Evolutionary conservation across 2,113 vertebrate genomes (phyloP).

Genomic region (Crotalus horridus): DNA sequence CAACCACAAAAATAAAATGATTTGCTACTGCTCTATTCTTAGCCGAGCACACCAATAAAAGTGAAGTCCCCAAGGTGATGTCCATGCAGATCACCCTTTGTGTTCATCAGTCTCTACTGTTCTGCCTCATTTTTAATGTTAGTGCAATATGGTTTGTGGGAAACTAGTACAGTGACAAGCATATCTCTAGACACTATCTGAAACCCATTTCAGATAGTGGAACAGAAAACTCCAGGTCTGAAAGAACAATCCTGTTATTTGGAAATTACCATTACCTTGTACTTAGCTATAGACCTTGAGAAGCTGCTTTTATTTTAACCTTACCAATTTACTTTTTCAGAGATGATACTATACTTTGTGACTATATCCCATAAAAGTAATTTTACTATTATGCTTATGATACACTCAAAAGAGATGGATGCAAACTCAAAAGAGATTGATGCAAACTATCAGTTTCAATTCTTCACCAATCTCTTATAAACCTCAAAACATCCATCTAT

Average conservation of each 20-base stretch:
- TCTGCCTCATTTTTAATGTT: background rate
- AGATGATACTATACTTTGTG: background rate
- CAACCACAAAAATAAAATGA: background rate
- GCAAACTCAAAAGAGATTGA: background rate
- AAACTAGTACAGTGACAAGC: background rate
- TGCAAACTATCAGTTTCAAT: background rate
- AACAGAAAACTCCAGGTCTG: background rate
- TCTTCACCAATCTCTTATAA: conserved; percentile 6
- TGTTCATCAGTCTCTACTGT: background rate
- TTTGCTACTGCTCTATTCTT: background rate
- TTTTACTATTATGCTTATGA: background rate
- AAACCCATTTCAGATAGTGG: background rate
- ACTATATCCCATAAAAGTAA: background rate
- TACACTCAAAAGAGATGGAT: background rate
- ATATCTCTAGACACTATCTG: background rate
- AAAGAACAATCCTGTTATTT: background rate
- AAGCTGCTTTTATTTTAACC: background rate
- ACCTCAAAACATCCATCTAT: background rate
- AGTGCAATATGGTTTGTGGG: background rate
- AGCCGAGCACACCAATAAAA: background rate
- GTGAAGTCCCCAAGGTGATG: background rate
- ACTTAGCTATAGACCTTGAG: background rate
- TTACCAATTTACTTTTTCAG: background rate
- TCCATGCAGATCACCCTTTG: background rate
- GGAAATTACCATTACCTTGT: background rate